These are phyloP conservation scores for Cheiracanthium punctorium DNA, from an alignment of 2,888 invertebrate genomes.

Conservation along the genomic window DNA sequence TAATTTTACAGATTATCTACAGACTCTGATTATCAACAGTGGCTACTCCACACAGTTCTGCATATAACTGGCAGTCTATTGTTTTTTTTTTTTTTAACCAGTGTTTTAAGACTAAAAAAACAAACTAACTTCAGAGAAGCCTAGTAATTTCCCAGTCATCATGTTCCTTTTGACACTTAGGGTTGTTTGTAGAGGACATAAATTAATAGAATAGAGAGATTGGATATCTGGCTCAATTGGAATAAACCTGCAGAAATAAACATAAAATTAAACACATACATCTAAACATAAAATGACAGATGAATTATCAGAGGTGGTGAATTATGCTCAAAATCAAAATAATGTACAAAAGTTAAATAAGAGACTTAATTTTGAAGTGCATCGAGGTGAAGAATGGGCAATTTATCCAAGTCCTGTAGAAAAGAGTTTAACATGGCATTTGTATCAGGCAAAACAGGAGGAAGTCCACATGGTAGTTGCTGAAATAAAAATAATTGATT, in stretches of 20 bases:
- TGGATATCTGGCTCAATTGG: slow-evolving; percentile 55
- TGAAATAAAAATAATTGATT: slow-evolving; percentile 20
- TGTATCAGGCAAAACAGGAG: slow-evolving; percentile 50
- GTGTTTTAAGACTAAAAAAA: too few species aligned
- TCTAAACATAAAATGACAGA: too few species aligned
- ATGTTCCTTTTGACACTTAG: slow-evolving; percentile 56
- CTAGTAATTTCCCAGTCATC: slow-evolving; percentile 63
- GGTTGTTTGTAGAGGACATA: slow-evolving; percentile 57
- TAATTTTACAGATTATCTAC: too few species aligned
- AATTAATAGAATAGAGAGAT: slow-evolving; percentile 52
- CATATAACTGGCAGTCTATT: too few species aligned
- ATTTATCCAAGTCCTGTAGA: slow-evolving; percentile 41
- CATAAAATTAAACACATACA: too few species aligned
- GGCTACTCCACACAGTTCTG: too few species aligned
- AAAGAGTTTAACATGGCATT: slow-evolving; percentile 43
- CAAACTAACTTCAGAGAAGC: slow-evolving; percentile 59
- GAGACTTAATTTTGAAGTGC: slow-evolving; percentile 53
- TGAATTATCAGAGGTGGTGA: too few species aligned
- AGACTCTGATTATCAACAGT: too few species aligned
- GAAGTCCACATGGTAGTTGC: slow-evolving; percentile 61
- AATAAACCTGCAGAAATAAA: slow-evolving; percentile 35
- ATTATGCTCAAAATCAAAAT: too few species aligned
- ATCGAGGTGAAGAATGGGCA: slow-evolving; percentile 62
- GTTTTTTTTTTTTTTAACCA: too few species aligned
- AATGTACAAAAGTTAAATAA: too few species aligned